Evolutionary conservation across 2,797 vertebrate species (phyloP).

Genomic region (Falco berigora): DNA sequence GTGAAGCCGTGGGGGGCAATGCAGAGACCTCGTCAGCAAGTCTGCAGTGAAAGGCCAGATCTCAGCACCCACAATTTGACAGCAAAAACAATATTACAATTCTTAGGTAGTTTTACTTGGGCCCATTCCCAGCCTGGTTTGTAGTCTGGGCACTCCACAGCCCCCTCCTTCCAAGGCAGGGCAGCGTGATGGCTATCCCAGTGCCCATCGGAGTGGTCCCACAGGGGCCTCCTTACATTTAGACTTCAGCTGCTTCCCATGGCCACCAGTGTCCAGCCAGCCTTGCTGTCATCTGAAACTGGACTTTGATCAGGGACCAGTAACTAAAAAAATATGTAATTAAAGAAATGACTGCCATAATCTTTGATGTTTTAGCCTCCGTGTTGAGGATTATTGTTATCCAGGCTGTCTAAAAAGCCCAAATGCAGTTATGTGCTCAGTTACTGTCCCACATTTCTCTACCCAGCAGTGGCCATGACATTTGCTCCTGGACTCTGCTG

Average conservation of each 20-base stretch:
- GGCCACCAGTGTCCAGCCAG: neutral
- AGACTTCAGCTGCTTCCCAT: neutral
- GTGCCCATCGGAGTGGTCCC: fast-evolving
- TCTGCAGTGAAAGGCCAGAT: neutral
- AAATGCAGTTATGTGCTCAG: fast-evolving
- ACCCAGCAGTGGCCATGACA: fast-evolving
- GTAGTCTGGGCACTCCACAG: neutral
- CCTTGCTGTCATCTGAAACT: neutral
- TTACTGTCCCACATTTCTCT: neutral
- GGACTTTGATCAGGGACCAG: too few relatives aligned
- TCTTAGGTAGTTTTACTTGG: neutral
- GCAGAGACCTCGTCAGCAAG: neutral
- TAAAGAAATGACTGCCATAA: neutral
- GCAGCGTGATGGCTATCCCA: neutral
- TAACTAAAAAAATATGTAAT: neutral
- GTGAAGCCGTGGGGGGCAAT: neutral
- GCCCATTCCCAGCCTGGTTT: neutral
- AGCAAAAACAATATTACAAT: neutral
- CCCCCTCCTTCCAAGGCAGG: neutral
- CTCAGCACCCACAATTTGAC: fast-evolving
- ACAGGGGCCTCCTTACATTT: neutral
- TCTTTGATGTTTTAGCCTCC: neutral
- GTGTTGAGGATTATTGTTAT: neutral
- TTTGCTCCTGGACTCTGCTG: neutral
- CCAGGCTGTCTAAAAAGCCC: neutral